Conservation (phyloP, 2,888 invertebrate genomes). For the Calameuta filiformis region DNA sequence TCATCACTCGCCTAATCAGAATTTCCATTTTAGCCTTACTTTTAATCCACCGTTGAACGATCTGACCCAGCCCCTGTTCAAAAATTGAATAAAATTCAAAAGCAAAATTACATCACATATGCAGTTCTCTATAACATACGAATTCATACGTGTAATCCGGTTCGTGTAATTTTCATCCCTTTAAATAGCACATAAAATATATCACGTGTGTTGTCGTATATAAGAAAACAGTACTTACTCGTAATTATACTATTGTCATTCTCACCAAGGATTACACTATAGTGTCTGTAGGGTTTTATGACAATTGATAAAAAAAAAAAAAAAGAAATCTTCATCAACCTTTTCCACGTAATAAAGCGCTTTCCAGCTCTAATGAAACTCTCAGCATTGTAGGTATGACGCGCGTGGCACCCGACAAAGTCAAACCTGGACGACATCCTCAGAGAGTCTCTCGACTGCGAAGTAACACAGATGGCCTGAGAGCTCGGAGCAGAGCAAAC, state of each 20-base stretch:
- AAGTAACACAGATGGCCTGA: background rate
- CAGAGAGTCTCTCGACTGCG: background rate
- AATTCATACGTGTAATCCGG: background rate
- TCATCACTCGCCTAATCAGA: slow-evolving; percentile 8
- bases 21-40: slow-evolving; percentile 5
- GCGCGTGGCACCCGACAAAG: background rate
- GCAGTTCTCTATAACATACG: background rate
- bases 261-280: background rate
- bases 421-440: background rate
- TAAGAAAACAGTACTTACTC: background rate
- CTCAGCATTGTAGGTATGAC: background rate
- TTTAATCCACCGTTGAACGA: background rate
- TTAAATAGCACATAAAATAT: background rate
- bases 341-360: background rate
- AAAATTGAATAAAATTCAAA: background rate
- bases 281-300: slow-evolving; percentile 1
- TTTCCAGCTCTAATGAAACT: background rate
- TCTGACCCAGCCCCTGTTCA: background rate
- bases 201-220: background rate
- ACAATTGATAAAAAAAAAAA: background rate
- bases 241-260: background rate
- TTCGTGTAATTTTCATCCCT: background rate
- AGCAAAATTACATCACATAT: background rate
- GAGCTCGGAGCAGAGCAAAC: background rate
- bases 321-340: background rate